These are phyloP conservation scores for Hirtodrosophila duncani DNA, from an alignment of 2,888 invertebrate species.

Conservation along the genomic window DNA sequence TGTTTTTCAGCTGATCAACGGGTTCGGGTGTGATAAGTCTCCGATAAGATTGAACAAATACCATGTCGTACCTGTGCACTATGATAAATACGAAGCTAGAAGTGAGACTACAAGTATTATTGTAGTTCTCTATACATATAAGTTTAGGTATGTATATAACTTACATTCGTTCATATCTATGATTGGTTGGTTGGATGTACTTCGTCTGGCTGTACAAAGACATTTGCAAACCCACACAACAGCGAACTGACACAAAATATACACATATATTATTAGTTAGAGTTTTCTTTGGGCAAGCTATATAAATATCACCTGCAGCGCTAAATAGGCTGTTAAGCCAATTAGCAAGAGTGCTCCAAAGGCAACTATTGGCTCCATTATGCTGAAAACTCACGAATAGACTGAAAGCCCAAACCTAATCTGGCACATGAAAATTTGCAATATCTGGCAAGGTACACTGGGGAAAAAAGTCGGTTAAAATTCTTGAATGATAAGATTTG, in stretches of 20 bases:
- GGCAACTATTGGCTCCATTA: slow-evolving; percentile 37
- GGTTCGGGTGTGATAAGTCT: neutral
- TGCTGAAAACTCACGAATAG: slow-evolving; percentile 34
- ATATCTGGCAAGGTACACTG: slow-evolving; percentile 15
- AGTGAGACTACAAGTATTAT: no score
- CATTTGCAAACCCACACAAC: slow-evolving; percentile 36
- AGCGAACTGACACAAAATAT: slow-evolving; percentile 31
- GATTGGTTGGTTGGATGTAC: no score
- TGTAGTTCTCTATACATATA: no score
- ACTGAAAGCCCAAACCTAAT: slow-evolving; percentile 36
- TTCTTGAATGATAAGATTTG: no score
- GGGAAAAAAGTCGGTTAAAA: slow-evolving; percentile 5
- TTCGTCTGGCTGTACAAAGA: slow-evolving; percentile 14
- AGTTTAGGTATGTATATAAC: no score
- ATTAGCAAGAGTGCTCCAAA: slow-evolving; percentile 33
- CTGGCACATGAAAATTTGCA: slow-evolving; percentile 31
- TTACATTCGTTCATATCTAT: no score
- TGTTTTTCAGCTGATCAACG: no score
- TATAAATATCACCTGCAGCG: slow-evolving; percentile 36
- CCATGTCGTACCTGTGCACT: slow-evolving; percentile 1
- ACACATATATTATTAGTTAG: neutral
- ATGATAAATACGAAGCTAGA: neutral
- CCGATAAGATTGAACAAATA: slow-evolving; percentile 7
- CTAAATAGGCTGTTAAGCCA: slow-evolving; percentile 35
- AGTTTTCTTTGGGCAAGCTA: neutral